Conservation (phyloP, 2,797 vertebrate genomes). For the Masticophis lateralis region DNA sequence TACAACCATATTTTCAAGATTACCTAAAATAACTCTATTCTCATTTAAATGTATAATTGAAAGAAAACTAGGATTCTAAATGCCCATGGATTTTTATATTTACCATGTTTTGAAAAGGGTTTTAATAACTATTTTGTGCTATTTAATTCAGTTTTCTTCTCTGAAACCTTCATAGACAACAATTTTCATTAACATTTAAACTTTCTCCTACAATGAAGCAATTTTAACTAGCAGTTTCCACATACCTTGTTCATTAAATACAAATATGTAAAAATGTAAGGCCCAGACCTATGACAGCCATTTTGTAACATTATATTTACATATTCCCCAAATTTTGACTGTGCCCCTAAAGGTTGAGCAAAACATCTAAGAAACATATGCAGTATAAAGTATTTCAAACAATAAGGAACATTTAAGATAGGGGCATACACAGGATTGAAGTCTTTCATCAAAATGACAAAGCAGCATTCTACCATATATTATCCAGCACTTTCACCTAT, state of each 20-base stretch:
- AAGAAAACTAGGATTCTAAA: neutral
- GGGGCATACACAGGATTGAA: neutral
- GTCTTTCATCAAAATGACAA: neutral
- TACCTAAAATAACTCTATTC: neutral
- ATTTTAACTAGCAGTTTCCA: neutral
- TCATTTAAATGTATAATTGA: neutral
- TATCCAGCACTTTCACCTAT: neutral
- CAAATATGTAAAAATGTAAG: neutral
- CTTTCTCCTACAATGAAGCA: neutral
- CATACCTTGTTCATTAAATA: neutral
- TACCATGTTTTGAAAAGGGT: neutral
- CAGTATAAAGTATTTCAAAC: neutral
- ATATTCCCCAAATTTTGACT: neutral
- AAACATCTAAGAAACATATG: neutral
- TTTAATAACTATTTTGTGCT: neutral
- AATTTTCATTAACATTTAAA: neutral
- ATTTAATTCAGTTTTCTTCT: neutral
- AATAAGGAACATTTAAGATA: neutral
- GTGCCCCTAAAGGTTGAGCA: neutral
- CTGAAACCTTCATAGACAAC: neutral
- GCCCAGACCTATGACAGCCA: neutral
- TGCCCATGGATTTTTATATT: neutral
- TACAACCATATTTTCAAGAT: neutral
- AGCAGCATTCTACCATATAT: neutral
- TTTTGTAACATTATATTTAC: neutral